phyloP scores from a whole-genome alignment of 2,113 vertebrate genomes.

The Barnardius zonarius region DNA sequence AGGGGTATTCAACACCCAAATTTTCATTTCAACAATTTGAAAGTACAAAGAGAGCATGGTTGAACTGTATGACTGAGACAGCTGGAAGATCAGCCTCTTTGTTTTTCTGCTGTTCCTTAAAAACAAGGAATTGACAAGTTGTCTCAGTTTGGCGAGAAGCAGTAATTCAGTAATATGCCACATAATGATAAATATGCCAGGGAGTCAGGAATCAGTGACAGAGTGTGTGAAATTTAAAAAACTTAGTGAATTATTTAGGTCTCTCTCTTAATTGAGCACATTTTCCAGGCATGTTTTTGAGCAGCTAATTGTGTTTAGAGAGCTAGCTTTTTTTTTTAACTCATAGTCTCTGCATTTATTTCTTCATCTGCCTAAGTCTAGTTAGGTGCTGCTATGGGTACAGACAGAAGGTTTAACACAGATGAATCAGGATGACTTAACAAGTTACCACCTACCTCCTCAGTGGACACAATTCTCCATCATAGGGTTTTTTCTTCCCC shows the following conservation, averaged over 20 bases:
- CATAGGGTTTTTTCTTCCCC: not conserved
- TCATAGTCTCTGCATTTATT: not conserved
- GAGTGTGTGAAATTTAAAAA: not conserved
- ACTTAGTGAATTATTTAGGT: slow-evolving; percentile 24
- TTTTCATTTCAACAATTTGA: not conserved
- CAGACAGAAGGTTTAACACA: not conserved
- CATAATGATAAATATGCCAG: not conserved
- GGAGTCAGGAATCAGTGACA: slow-evolving; percentile 24
- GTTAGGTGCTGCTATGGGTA: not conserved
- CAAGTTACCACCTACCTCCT: not conserved
- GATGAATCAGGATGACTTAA: not conserved
- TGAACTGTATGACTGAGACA: not conserved
- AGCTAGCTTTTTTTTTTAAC: not conserved
- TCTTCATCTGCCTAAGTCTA: not conserved
- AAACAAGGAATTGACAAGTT: not conserved
- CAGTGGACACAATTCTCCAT: not conserved
- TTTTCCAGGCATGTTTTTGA: not conserved
- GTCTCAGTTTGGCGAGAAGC: not conserved
- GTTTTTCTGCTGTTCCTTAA: not conserved
- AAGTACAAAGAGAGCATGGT: not conserved
- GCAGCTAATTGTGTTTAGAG: not conserved
- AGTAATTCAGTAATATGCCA: slow-evolving; percentile 5
- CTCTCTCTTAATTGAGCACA: not conserved
- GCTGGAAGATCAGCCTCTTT: not conserved
- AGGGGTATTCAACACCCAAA: not conserved